Percentiles rank a stretch among this genome's conserved stretches.
Evolutionary conservation across 2,797 vertebrate genomes (phyloP).

Genomic region (Morus bassanus): DNA sequence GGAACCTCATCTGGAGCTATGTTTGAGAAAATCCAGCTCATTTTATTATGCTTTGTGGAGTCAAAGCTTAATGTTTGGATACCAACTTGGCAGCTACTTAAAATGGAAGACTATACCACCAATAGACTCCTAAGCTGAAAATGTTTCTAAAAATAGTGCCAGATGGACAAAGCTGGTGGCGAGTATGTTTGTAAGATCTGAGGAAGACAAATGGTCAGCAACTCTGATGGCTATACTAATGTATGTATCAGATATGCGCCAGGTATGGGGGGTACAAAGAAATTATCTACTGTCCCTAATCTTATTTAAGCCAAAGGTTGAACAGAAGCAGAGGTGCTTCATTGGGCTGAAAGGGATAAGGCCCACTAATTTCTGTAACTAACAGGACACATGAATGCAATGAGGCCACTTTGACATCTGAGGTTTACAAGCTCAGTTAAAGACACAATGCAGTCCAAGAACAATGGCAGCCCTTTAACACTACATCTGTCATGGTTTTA

Average conservation of each 20-base stretch:
- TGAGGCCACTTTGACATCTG: neutral
- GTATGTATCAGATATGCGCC: neutral
- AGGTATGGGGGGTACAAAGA: neutral
- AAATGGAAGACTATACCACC: neutral
- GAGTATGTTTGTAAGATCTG: neutral
- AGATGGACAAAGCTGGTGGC: neutral
- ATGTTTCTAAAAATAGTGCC: neutral
- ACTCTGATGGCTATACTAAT: neutral
- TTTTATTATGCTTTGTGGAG: neutral
- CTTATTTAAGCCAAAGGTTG: neutral
- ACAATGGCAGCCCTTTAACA: neutral
- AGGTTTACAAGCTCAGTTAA: neutral
- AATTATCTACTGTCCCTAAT: neutral
- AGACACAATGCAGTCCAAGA: neutral
- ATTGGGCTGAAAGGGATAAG: neutral
- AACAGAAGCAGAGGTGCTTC: neutral
- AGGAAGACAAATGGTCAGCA: neutral
- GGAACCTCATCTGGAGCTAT: neutral
- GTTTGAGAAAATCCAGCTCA: neutral
- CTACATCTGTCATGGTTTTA: no score
- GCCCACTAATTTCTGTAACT: neutral
- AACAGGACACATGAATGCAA: fast-evolving
- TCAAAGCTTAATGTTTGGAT: neutral
- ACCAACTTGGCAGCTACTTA: neutral
- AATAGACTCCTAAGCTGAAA: neutral